Evolutionary conservation across 1,140 invertebrate genomes (phyloP).

Genomic region (Acromyrmex heyeri): DNA sequence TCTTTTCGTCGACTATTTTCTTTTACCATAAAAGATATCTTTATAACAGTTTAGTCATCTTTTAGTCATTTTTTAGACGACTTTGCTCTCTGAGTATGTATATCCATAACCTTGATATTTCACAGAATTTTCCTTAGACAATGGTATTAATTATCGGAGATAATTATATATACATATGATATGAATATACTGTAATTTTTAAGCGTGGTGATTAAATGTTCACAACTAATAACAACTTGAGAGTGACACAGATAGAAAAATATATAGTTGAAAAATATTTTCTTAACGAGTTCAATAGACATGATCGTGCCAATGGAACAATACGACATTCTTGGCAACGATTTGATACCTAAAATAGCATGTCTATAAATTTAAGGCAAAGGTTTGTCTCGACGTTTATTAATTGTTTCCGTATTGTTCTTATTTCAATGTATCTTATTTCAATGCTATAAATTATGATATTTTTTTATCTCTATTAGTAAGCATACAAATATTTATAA

Average conservation of each 20-base stretch:
- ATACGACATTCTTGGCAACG: slow-evolving; percentile 30
- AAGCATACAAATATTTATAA: slow-evolving; percentile 15
- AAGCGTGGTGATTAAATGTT: slow-evolving; percentile 32
- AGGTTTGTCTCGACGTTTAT: background rate
- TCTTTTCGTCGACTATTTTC: too few relatives aligned
- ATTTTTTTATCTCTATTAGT: background rate
- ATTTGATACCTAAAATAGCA: slow-evolving; percentile 14
- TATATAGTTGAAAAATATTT: background rate
- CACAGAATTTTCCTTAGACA: slow-evolving; percentile 5
- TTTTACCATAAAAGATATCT: too few relatives aligned
- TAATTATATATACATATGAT: background rate
- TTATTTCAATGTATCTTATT: background rate
- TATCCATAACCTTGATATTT: slow-evolving; percentile 37
- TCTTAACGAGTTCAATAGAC: background rate
- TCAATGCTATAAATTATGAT: background rate
- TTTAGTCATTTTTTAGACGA: too few relatives aligned
- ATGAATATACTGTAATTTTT: slow-evolving; percentile 2
- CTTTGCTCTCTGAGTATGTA: too few relatives aligned
- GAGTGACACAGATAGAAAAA: background rate
- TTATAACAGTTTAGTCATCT: too few relatives aligned
- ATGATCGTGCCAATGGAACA: slow-evolving; percentile 8
- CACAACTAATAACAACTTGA: background rate
- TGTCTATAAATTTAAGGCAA: background rate
- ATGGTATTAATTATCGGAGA: slow-evolving; percentile 19
- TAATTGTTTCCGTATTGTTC: background rate